phyloP scores from a whole-genome alignment of 2,797 vertebrate species.

The Pterois miles region DNA sequence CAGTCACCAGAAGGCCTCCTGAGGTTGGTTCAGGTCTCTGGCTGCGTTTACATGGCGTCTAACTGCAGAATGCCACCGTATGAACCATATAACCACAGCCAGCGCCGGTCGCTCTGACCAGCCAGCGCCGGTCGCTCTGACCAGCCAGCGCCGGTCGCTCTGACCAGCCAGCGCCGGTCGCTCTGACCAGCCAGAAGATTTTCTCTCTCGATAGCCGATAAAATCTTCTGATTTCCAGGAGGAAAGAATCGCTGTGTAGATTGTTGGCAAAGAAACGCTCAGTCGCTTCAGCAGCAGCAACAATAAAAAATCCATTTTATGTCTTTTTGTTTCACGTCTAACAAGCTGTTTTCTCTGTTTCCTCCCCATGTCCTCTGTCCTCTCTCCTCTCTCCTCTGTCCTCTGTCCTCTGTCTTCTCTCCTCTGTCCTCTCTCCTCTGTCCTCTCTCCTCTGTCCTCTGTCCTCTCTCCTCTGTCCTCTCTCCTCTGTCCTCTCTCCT shows the following conservation, averaged over 20 bases:
- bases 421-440: neutral
- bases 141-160: too few species aligned
- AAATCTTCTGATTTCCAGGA: constrained; percentile 23
- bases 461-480: neutral
- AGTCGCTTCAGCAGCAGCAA: neutral
- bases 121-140: too few species aligned
- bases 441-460: neutral
- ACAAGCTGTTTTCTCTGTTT: neutral
- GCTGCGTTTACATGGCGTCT: neutral
- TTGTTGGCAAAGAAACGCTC: neutral
- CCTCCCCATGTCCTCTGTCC: neutral
- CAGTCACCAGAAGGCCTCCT: neutral
- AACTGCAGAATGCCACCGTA: neutral
- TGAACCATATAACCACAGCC: neutral
- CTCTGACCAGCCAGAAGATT: constrained; percentile 7
- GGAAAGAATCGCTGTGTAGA: neutral
- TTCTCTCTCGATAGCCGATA: neutral
- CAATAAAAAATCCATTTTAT: neutral
- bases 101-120: too few species aligned
- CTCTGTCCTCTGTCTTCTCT: neutral
- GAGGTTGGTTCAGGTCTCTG: neutral
- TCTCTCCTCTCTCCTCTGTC: neutral
- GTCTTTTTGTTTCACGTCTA: neutral
- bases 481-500: neutral
- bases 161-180: neutral